Evolutionary conservation across 2,797 vertebrate species (phyloP), one percentile per base, ranked within the genome.

Genomic region (Crax fasciolata): DNA sequence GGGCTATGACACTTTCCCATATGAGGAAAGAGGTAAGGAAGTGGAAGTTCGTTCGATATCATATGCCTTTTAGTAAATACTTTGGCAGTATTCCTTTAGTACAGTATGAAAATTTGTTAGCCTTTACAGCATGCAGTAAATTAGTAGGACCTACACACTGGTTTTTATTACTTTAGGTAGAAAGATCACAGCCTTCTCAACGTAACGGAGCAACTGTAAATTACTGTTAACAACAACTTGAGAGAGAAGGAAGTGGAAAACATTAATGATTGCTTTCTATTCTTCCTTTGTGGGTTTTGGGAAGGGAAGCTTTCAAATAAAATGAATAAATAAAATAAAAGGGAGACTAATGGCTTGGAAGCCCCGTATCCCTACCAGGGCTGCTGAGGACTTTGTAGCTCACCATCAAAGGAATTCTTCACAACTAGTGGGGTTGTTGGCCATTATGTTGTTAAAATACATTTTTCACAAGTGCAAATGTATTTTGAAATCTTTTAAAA

Each of bases 191-290:
- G 97, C 84, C 89, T 82, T 94, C 83, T 58, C 57, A 71, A 78
- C 59, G 76, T 62, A 96, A 94, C 84, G 48, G 73, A 94, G 79
- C 58, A 93, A 98, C 95, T 96, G 93, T 96, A 97, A 97, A 97
- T 97, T 96, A 96, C 91, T 93, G 83, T 95, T 96, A 97, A 96
- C 90, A 97, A 95, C 65, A 93, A 96, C 90, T 92, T 96, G 94
- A 93, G 89, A 96, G 85, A 95, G 81, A 93, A 96, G 92, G 90
- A 97, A 97, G 79, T 83, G 59, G 85, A 96, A 94, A 95, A 91
- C 46, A 54, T 4, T 61, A 77, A 90, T 59, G 57, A 65, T 11
- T 39, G 13, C 51, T 94, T 93, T 76, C 90, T 89, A 54, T 68
- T 92, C 85, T 89, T 66, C 58, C 23, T 76, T 89, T 67, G 90